Conservation (phyloP, 2,113 vertebrate species). For the Genyomyrus donnyi region DNA sequence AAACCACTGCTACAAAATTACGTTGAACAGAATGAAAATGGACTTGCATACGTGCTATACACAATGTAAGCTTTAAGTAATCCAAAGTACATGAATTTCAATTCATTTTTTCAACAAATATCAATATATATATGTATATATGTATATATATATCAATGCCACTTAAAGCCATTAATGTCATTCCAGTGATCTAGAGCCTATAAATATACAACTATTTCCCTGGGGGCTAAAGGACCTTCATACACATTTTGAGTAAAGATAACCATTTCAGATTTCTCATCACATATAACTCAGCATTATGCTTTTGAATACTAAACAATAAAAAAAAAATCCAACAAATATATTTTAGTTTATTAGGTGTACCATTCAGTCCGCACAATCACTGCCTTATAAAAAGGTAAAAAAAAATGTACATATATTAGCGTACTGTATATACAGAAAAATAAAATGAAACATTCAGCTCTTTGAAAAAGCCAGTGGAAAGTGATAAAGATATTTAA, state of each 20-base stretch:
- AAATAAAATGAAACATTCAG: constrained; percentile 17
- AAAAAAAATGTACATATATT: constrained; percentile 14
- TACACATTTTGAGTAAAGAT: constrained; percentile 57
- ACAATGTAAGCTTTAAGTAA: constrained; percentile 64
- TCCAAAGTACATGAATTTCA: constrained; percentile 55
- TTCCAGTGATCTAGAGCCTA: constrained; percentile 63
- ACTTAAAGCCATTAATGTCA: constrained; percentile 64
- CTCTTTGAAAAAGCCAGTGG: constrained; percentile 12
- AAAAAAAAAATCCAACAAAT: constrained; percentile 23
- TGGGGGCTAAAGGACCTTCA: constrained; percentile 55
- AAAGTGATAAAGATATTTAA: constrained; percentile 8
- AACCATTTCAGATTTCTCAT: constrained; percentile 50
- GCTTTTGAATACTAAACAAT: constrained; percentile 37
- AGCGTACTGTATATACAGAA: constrained; percentile 23
- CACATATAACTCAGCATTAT: constrained; percentile 45
- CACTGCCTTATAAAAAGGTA: constrained; percentile 13
- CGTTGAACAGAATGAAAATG: constrained; percentile 65
- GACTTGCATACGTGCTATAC: constrained; percentile 65
- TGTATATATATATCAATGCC: constrained; percentile 64
- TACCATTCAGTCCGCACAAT: constrained; percentile 17
- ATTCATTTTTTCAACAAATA: constrained; percentile 38
- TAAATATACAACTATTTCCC: constrained; percentile 63
- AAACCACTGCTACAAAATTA: constrained; percentile 70
- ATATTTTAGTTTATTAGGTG: constrained; percentile 11
- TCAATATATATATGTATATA: constrained; percentile 53